phyloP scores from a whole-genome alignment of 2,113 vertebrate species.

The Pedionomus torquatus region DNA sequence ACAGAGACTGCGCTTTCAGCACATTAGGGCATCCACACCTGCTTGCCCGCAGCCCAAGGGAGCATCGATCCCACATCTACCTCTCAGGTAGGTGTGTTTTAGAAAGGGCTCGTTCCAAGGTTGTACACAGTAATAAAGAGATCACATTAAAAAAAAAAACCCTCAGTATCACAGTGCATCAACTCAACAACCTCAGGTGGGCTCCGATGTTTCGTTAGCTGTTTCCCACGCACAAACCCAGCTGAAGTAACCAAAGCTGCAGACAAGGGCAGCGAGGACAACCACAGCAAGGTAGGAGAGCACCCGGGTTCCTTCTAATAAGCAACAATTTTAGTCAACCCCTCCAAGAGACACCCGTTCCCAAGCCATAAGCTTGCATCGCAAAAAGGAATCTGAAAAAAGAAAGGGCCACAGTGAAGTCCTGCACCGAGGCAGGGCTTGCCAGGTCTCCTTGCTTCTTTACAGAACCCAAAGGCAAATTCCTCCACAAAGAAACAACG shows the following conservation, averaged over 20 bases:
- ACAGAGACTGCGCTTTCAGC: not conserved
- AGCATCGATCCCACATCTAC: not conserved
- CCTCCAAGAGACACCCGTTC: not conserved
- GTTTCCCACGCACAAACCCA: not conserved
- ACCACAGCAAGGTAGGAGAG: not conserved
- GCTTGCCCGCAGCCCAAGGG: not conserved
- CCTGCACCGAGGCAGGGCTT: not conserved
- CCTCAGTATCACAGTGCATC: not conserved
- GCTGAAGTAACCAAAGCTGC: not conserved
- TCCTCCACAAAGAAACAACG: accelerated
- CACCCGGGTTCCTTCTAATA: not conserved
- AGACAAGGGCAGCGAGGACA: not conserved
- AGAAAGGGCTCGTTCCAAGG: not conserved
- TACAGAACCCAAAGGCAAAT: not conserved
- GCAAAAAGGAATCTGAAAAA: not conserved
- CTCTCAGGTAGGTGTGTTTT: not conserved
- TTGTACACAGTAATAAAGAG: not conserved
- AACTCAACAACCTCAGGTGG: not conserved
- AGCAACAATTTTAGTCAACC: not conserved
- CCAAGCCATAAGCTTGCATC: not conserved
- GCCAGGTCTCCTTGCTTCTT: not conserved
- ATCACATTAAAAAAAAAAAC: not conserved
- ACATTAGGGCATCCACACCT: not conserved
- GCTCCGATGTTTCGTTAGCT: not conserved
- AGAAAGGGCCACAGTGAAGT: not conserved